Evolutionary conservation across 2,888 invertebrate genomes (phyloP).

Genomic region (Zygothrica quintamaculata): DNA sequence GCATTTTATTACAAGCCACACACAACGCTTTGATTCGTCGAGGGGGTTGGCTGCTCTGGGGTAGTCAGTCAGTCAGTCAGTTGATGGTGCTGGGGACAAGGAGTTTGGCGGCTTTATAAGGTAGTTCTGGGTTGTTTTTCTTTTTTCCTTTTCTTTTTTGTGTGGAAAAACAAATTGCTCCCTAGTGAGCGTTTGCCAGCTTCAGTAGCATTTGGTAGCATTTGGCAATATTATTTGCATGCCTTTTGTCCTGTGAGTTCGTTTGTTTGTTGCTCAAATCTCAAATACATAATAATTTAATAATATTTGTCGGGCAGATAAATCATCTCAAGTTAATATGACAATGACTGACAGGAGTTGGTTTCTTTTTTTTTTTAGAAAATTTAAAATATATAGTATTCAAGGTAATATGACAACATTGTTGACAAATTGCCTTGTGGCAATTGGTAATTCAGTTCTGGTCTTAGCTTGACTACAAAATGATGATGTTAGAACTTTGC

Average conservation of each 20-base stretch:
- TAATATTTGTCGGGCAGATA: constrained; percentile 82
- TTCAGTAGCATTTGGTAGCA: constrained; percentile 25
- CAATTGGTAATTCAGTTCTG: neutral
- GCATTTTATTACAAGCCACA: constrained; percentile 72
- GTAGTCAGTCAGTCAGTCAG: neutral
- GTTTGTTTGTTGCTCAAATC: constrained; percentile 46
- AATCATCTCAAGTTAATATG: constrained; percentile 81
- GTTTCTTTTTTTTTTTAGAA: constrained; percentile 26
- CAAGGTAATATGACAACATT: constrained; percentile 79
- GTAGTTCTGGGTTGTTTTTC: constrained; percentile 37
- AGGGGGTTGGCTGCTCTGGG: constrained; percentile 42
- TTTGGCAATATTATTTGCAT: constrained; percentile 74
- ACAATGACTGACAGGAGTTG: constrained; percentile 65
- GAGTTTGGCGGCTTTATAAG: constrained; percentile 30
- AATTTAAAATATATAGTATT: constrained; percentile 31
- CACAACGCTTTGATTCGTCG: constrained; percentile 54
- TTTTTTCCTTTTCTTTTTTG: neutral
- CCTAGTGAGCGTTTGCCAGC: constrained; percentile 65
- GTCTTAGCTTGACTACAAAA: neutral
- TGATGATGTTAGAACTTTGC: constrained; percentile 22
- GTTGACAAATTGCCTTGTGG: constrained; percentile 68
- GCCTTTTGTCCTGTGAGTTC: too few relatives aligned
- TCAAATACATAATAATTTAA: constrained; percentile 79
- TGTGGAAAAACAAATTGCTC: constrained; percentile 69
- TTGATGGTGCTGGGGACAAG: too few relatives aligned